A percentile compares a stretch with the other conserved stretches of the same genome.
phyloP scores from a whole-genome alignment of 2,113 vertebrate genomes.

The Onychorhynchus coronatus region DNA sequence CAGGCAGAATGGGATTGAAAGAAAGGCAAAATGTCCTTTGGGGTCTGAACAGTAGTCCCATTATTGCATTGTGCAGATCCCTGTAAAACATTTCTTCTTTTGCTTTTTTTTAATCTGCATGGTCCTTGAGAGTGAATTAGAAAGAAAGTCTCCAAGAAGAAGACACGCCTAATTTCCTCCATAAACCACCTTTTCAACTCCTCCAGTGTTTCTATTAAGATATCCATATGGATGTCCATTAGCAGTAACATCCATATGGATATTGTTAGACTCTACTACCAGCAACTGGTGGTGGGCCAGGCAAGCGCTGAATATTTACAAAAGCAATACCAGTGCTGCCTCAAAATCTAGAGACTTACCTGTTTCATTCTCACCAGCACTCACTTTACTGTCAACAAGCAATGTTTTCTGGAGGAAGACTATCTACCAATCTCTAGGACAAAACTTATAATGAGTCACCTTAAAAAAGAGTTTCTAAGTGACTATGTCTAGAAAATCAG shows the following conservation, averaged over 20 bases:
- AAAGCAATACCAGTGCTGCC: not conserved
- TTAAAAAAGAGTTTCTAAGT: not conserved
- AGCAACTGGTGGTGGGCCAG: not conserved
- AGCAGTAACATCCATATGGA: not conserved
- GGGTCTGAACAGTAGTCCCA: not conserved
- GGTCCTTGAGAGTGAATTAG: fast-evolving
- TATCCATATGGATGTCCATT: not conserved
- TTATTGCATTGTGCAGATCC: not conserved
- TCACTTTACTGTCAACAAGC: not conserved
- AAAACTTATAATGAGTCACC: not conserved
- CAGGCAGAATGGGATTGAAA: not conserved
- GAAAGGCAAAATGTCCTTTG: not conserved
- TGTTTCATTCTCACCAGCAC: not conserved
- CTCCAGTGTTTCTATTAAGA: not conserved
- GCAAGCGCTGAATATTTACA: not conserved
- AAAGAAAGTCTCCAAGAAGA: not conserved
- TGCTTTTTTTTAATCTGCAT: not conserved
- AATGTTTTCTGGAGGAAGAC: not conserved
- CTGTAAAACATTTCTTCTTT: not conserved
- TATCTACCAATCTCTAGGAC: not conserved
- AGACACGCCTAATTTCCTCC: not conserved
- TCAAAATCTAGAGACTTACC: not conserved
- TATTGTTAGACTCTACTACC: not conserved
- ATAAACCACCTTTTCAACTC: not conserved
- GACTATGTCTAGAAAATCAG: not conserved